phyloP scores from a whole-genome alignment of 2,113 vertebrate species.

The Salvelinus namaycush region DNA sequence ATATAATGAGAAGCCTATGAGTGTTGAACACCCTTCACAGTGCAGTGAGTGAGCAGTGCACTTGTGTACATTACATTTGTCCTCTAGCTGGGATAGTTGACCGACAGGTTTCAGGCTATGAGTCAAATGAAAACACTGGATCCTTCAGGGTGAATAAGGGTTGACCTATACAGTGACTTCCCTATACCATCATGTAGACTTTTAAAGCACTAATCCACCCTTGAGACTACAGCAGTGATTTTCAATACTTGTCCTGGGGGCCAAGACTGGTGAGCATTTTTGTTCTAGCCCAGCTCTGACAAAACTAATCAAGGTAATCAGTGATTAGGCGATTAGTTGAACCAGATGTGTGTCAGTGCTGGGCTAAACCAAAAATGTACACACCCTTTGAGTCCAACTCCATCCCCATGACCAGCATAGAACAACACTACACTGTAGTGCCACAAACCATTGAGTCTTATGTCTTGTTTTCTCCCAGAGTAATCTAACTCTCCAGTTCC shows the following conservation, averaged over 20 bases:
- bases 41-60: neutral
- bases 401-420: too few relatives aligned
- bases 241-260: neutral
- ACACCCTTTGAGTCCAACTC: too few relatives aligned
- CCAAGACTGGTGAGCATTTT: too few relatives aligned
- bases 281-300: too few relatives aligned
- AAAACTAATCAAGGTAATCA: too few relatives aligned
- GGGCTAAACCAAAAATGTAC: too few relatives aligned
- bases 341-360: too few relatives aligned
- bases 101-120: conserved; percentile 33
- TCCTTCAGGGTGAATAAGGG: conserved; percentile 39
- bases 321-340: too few relatives aligned
- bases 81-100: conserved; percentile 38
- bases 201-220: conserved; percentile 40
- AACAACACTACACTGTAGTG: too few relatives aligned
- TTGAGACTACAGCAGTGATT: conserved; percentile 37
- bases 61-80: neutral
- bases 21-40: neutral
- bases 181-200: neutral
- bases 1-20: conserved; percentile 28
- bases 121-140: conserved; percentile 59
- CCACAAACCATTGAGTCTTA: too few relatives aligned
- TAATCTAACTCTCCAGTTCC: conserved; percentile 36
- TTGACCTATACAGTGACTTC: conserved; percentile 30
- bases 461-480: conserved; percentile 1